These are phyloP conservation scores for Pandemis heparana DNA, from an alignment of 2,888 invertebrate genomes.

Conservation along the genomic window DNA sequence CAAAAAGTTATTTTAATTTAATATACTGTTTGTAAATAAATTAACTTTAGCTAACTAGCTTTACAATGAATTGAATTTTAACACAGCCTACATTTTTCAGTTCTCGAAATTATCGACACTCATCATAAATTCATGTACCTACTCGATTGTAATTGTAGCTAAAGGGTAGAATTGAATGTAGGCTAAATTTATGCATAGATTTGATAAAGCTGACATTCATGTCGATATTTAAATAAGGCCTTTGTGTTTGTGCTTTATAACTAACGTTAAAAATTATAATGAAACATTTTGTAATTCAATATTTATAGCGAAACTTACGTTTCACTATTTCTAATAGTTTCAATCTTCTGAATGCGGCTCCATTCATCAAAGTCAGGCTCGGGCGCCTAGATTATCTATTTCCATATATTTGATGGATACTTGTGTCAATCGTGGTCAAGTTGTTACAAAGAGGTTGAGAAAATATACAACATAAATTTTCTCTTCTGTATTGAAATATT, in stretches of 20 bases:
- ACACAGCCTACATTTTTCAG: neutral
- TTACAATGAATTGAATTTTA: neutral
- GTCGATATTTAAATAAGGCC: neutral
- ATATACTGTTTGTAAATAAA: too few species aligned
- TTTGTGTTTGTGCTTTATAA: neutral
- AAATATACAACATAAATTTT: neutral
- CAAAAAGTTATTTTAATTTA: too few species aligned
- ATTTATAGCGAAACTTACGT: neutral
- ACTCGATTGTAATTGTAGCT: neutral
- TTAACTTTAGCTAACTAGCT: too few species aligned
- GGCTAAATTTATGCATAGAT: neutral
- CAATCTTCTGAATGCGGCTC: slow-evolving; percentile 3
- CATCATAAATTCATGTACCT: neutral
- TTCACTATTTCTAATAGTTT: neutral
- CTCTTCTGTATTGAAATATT: neutral
- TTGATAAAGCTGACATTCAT: neutral
- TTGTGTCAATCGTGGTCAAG: slow-evolving; percentile 24
- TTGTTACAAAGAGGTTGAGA: neutral
- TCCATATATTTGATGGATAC: slow-evolving; percentile 32
- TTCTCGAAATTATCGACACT: neutral
- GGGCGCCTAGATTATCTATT: slow-evolving; percentile 27
- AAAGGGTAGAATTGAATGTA: neutral
- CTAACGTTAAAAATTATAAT: neutral
- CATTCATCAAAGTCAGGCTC: slow-evolving; percentile 29
- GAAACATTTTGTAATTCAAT: too few species aligned